Conservation (phyloP, 2,113 vertebrate genomes). For the Melanocharis versteri region DNA sequence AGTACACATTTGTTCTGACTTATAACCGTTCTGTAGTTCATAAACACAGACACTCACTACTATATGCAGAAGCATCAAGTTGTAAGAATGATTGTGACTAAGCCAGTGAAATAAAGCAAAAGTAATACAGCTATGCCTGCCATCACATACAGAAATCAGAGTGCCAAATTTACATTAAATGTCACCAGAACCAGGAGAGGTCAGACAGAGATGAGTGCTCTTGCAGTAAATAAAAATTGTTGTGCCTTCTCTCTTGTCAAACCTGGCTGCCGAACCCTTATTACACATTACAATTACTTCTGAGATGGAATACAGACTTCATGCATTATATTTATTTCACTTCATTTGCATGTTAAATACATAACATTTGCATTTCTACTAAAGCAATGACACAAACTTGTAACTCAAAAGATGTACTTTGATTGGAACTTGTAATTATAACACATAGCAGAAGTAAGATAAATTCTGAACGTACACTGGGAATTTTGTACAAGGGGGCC, state of each 20-base stretch:
- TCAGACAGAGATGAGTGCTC: conserved; percentile 40
- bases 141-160: not conserved
- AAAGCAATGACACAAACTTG: conserved; percentile 49
- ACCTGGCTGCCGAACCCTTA: conserved; percentile 36
- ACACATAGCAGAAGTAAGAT: conserved; percentile 2
- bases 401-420: conserved; percentile 56
- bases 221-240: conserved; percentile 62
- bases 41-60: not conserved
- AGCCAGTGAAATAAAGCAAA: not conserved
- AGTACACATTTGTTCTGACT: not conserved
- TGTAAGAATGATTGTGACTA: not conserved
- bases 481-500: conserved; percentile 2
- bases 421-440: conserved; percentile 53
- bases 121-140: not conserved
- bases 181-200: conserved; percentile 20
- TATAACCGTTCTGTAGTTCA: not conserved
- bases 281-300: conserved; percentile 63
- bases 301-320: conserved; percentile 56
- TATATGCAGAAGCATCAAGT: not conserved
- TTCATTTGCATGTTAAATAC: conserved; percentile 69
- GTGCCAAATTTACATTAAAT: conserved; percentile 4
- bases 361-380: conserved; percentile 69
- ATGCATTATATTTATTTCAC: conserved; percentile 66
- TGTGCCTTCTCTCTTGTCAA: conserved; percentile 40
- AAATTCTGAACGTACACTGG: not conserved